Evolutionary conservation across 2,888 invertebrate species (phyloP), one percentile per base, ranked within the genome.

Genomic region (Caenorhabditis sp.): DNA sequence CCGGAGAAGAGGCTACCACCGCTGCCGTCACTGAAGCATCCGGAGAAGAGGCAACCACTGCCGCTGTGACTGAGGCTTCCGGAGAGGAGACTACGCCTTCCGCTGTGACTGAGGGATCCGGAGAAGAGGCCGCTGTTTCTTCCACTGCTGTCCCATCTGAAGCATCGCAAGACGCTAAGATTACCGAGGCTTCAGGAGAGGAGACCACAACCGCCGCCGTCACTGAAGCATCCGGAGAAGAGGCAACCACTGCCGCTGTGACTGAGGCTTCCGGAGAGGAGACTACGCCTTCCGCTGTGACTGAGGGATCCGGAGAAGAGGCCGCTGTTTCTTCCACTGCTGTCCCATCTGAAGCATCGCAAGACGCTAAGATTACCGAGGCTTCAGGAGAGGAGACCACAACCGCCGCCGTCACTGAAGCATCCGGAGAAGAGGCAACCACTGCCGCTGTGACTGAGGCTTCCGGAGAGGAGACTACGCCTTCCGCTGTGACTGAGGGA

Each of bases 401-500:
- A 4, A 52, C 66, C 20, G 30, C 65, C 24, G 32, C 43, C 11
- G 13, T 24, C 9, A 27, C 58, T n/a, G 48, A 26, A n/a, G 56
- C 59, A 7, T 27, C 56, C 6, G 68, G 32, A 27, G 35, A 20
- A 13, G 63, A 68, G 9, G 61, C 71, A 2, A 66, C 68, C 26
- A 62, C 78, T 8, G 50, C 39, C 32, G 22, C 32, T 6, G 75
- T 58, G 8, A 27, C 53, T 5, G 74, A 59, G 39, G 30, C 22
- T 41, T 68, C 53, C 30, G 58, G 59, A 55, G 58, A 35, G 30
- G 58, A 41, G 32, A 32, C 37, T 2, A 62, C 66, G 32, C 52
- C 61, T 7, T 55, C 62, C 0, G 48, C 63, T 20, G 62, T 56
- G 27, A 62, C 70, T 43, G 59, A 77, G 55, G 79, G 50, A 53